Base-by-base conservation (phyloP, 2,888 invertebrate species). In the Serripes groenlandicus region DNA sequence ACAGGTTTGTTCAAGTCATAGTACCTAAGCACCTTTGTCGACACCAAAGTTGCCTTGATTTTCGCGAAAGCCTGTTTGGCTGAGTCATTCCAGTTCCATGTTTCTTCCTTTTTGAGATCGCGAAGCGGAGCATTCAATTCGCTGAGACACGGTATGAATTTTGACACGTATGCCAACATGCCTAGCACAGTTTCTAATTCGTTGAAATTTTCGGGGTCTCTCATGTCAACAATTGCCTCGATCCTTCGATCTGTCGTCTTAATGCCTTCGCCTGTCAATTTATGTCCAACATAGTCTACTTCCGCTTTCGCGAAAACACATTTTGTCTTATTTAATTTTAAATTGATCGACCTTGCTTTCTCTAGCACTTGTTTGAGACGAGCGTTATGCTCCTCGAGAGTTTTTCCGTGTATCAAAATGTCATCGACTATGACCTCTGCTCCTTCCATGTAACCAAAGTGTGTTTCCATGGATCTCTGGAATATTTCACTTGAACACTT, bases 221-320 rank as follows among this genome's bases (percentile, higher is more conserved):
- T 79, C 75, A 75, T 79, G 34, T 75, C 60, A 11, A 26, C 28
- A 18, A 75, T 74, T 26, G 74, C 78, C 58, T 42, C 26, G 11
- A 78, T 32, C 49, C 71, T 58, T 28, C 71, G 35, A 23, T 69
- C 34, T 15, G 79, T 79, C 1, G 82, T 80, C 52, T 78, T 79
- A 18, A 77, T 28, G 2, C 75, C 75, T 69, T 68, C 73, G 26
- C 78, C 78, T 18, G 78, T 81, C 11, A 79, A 37, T 34, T 49
- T 68, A 62, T 82, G 85, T 52, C 82, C 79, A 26, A 85, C 82
- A 66, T 82, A 85, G 70, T 76, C 42, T 1, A 79, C 85, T 79
- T 82, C 81, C 23, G 73, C 18, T 18, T 75, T 18, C 7, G 75
- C 75, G 32, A 66, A 66, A n/a, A 66, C 68, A 68, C 75, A 75